Base-by-base conservation (phyloP, 2,113 vertebrate species). In the Neotragus moschatus region DNA sequence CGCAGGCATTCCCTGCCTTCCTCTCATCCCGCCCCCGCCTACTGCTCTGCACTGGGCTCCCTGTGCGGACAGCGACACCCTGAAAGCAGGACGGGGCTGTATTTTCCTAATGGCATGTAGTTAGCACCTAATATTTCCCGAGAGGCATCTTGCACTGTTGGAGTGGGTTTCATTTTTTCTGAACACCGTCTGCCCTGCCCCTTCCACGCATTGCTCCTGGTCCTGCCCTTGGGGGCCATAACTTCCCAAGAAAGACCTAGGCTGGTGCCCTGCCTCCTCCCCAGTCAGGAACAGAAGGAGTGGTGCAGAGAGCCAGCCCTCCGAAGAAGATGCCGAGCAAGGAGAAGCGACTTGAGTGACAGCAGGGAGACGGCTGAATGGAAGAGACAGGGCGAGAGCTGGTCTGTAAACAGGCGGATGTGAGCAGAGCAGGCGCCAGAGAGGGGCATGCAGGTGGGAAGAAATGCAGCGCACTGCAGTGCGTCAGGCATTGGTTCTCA, bases 1-100 rank as follows among this genome's bases (percentile, higher is more conserved):
- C 8, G 2, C 61, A 28, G 14, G 30, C 11, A 2, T 7, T 21
- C 28, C 87, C 77, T 5, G 26, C 55, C 36, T 55, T 47, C 47
- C 49, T 10, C 30, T 13, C 49, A 5, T 5, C 2, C 7, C 1
- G 0, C 39, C 58, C 53, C 0, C 0, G 43, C 21, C 53, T 25
- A 2, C 26, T 13, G 30, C 26, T 6, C 45, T 5, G 36, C 3
- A 4, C 26, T 25, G 25, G 30, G 47, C 63, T 70, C 23, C 81
- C 36, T 3, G 15, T 0, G 2, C 4, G 39, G 56, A 49, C 66
- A n/a, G 9, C 3, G 25, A 16, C 7, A 14, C 56, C 39, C 82
- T 4, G 19, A 36, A 80, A 61, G 36, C 56, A 36, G 85, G 25
- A 14, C 49, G 3, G 4, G 15, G 16, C 80, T 16, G 17, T 16